A percentile compares a stretch with the other conserved stretches of the same genome.
Evolutionary conservation across 2,113 vertebrate genomes (phyloP).

Genomic region (Halcyon senegalensis): DNA sequence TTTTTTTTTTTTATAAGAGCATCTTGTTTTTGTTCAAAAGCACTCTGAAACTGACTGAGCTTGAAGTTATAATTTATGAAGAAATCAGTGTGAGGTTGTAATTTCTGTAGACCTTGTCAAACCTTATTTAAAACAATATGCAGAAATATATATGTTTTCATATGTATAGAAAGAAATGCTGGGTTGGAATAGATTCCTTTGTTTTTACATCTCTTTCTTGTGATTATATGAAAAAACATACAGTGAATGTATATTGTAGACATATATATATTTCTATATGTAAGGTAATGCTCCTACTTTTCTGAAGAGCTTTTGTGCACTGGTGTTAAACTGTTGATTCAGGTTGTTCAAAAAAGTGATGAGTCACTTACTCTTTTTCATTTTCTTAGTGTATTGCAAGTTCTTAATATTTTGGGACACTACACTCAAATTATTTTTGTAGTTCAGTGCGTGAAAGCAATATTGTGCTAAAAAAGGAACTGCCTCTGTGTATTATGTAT

Average conservation of each 20-base stretch:
- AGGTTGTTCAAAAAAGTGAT: neutral
- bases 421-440: neutral
- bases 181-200: rapidly evolving
- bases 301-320: neutral
- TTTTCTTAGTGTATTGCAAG: neutral
- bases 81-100: neutral
- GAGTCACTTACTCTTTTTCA: neutral
- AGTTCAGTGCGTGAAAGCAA: neutral
- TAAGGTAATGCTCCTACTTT: neutral
- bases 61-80: neutral
- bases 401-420: neutral
- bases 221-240: neutral
- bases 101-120: neutral
- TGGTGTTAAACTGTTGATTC: neutral
- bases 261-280: neutral
- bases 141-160: neutral
- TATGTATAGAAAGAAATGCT: neutral
- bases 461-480: neutral
- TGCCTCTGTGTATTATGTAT: neutral
- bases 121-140: neutral
- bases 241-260: neutral
- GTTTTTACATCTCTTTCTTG: neutral
- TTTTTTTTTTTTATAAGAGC: neutral
- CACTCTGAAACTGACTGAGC: neutral
- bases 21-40: neutral